Evolutionary conservation across 2,888 invertebrate genomes (phyloP).

Genomic region (Liopterus haemorrhoidalis): DNA sequence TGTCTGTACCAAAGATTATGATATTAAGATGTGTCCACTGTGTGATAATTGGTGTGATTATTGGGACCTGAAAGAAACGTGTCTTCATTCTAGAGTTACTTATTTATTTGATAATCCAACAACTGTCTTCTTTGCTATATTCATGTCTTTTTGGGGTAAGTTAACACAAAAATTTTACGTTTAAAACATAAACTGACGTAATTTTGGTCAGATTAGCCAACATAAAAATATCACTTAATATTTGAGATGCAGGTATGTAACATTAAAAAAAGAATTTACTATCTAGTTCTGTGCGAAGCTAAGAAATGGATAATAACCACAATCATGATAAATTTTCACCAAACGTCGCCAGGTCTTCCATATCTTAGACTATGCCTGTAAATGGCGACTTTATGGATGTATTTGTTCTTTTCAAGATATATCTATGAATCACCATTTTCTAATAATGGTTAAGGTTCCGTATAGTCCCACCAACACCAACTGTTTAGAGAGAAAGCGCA

Average conservation of each 20-base stretch:
- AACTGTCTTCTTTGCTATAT: slow-evolving; percentile 90
- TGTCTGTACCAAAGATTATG: slow-evolving; percentile 58
- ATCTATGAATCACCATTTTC: no score
- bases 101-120: slow-evolving; percentile 92
- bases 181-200: background rate
- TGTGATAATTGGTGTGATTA: slow-evolving; percentile 84
- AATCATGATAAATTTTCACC: no score
- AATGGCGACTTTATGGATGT: no score
- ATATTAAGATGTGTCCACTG: slow-evolving; percentile 82
- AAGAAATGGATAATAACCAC: no score
- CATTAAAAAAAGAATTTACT: no score
- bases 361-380: no score
- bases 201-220: background rate
- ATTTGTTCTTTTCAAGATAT: no score
- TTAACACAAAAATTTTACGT: slow-evolving; percentile 17
- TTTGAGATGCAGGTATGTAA: background rate
- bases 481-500: no score
- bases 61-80: slow-evolving; percentile 79
- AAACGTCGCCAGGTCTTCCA: no score
- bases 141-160: slow-evolving; percentile 93
- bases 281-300: no score
- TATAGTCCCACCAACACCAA: no score
- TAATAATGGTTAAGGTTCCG: no score
- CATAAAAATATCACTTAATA: slow-evolving; percentile 15
- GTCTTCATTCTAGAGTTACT: slow-evolving; percentile 76